Base-by-base conservation (phyloP, 2,888 invertebrate species). In the Slavum lentiscoides region DNA sequence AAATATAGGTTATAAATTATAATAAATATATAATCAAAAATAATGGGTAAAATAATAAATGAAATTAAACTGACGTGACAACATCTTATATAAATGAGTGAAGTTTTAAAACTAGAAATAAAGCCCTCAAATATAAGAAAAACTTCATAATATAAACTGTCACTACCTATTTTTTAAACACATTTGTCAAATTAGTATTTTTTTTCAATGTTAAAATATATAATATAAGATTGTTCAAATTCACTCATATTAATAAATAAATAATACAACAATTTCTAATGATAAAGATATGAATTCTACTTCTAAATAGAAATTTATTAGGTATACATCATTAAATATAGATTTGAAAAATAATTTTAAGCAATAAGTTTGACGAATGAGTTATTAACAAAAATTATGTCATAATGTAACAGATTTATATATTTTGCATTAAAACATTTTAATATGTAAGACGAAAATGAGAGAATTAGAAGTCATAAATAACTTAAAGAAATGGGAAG, bases 221-320 rank as follows among this genome's bases (percentile, higher is more conserved):
- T 37, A n/a, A n/a, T n/a, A 69, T 62, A 77, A 37, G 68, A 70
- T 77, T 69, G 76, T 70, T 77, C 77, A 77, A 62, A 53, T 67
- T 68, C 76, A 77, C 77, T 77, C 69, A 70, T 30, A 66, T 49
- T 37, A 74, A 64, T 73, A 58, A 75, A 75, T 69, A 70, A 55
- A 70, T 62, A 62, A 69, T 68, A 76, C 49, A n/a, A n/a, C n/a
- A 70, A 77, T 59, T 62, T 37, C 30, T 77, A 77, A 55, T n/a
- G n/a, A 61, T 69, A 77, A 74, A 64, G 7, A 68, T 11, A 53
- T 21, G 11, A 61, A 62, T n/a, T 61, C 69, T 77, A 69, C 53
- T 21, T 39, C 74, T 74, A 66, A 64, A 39, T 58, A 39, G 2
- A 64, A 55, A 66, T n/a, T 21, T 66, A 55, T 39, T 74, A 66